phyloP scores from a whole-genome alignment of 2,113 vertebrate species.

The Motacilla alba region DNA sequence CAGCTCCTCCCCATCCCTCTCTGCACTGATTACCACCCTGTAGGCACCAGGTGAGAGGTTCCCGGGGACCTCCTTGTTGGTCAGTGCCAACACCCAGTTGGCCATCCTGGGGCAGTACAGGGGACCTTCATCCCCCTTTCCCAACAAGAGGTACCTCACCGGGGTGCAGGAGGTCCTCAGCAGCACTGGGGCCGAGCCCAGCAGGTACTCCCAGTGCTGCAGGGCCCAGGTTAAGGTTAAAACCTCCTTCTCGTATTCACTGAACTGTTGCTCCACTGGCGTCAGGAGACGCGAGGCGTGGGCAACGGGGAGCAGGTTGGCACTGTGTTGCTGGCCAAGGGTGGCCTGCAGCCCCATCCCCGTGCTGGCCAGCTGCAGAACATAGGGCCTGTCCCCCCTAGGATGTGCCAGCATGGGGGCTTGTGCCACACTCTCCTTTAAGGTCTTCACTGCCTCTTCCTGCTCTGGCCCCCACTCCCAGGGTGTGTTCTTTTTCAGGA shows the following conservation, averaged over 20 bases:
- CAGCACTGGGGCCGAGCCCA: not conserved
- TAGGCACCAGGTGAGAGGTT: not conserved
- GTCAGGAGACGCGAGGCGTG: slow-evolving; percentile 1
- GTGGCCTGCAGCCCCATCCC: not conserved
- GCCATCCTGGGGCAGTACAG: slow-evolving; percentile 22
- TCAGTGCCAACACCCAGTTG: not conserved
- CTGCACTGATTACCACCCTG: not conserved
- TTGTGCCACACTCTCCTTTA: not conserved
- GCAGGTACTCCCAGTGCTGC: slow-evolving; percentile 47
- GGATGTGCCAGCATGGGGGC: not conserved
- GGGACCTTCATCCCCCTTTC: not conserved
- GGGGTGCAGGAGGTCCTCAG: not conserved
- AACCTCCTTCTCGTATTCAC: slow-evolving; percentile 2
- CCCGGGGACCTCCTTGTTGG: not conserved
- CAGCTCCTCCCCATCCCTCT: not conserved
- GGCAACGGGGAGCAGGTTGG: not conserved
- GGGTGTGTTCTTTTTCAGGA: not conserved
- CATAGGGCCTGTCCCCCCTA: not conserved
- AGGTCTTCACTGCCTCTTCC: not conserved
- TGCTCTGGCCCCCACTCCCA: slow-evolving; percentile 58
- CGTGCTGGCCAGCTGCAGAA: not conserved
- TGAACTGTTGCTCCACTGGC: not conserved
- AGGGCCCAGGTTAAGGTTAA: slow-evolving; percentile 44
- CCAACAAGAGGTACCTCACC: not conserved
- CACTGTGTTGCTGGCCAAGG: not conserved